These are phyloP conservation scores for Epizoanthus fatuus DNA, from an alignment of 92 coral and sea anemone genomes.

Conservation along the genomic window DNA sequence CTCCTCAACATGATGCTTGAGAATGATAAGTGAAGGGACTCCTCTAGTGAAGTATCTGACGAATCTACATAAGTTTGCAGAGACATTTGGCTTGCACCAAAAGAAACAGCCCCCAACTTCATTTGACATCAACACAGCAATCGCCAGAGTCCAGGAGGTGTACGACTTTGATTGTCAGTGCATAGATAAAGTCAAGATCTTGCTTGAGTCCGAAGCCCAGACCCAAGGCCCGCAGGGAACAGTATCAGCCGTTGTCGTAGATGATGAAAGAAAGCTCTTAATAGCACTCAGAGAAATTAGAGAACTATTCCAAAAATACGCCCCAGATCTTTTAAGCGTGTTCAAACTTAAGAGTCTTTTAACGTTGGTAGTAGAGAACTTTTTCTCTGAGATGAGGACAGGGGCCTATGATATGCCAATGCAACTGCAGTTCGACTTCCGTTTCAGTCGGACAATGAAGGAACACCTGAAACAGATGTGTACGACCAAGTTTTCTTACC, in stretches of 20 bases:
- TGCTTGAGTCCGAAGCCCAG: slow-evolving; percentile 56
- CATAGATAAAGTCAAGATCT: slow-evolving; percentile 47
- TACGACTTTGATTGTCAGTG: slow-evolving; percentile 57
- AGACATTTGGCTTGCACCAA: slow-evolving; percentile 29
- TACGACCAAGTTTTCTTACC: slow-evolving; percentile 1
- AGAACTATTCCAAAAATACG: slow-evolving; percentile 26
- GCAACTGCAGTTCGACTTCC: slow-evolving; percentile 22
- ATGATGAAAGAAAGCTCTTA: slow-evolving; percentile 54
- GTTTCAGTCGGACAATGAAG: slow-evolving; percentile 11
- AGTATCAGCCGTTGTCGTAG: slow-evolving; percentile 52
- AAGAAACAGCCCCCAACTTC: slow-evolving; percentile 6
- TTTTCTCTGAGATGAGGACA: slow-evolving; percentile 15
- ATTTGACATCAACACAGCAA: slow-evolving; percentile 12
- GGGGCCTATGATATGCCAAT: slow-evolving; percentile 13
- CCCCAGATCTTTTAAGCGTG: slow-evolving; percentile 32
- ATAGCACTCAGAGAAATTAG: slow-evolving; percentile 50
- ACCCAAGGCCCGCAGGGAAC: slow-evolving; percentile 58
- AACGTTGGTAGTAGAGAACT: slow-evolving; percentile 5
- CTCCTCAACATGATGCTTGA: slow-evolving; percentile 15
- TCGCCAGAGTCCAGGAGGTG: slow-evolving; percentile 46
- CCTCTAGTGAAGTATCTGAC: slow-evolving; percentile 19
- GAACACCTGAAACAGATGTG: neutral
- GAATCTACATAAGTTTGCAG: slow-evolving; percentile 14
- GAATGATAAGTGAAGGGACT: slow-evolving; percentile 5
- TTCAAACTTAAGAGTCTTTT: neutral